phyloP scores from a whole-genome alignment of 1,140 invertebrate genomes.

The Galendromus occidentalis region DNA sequence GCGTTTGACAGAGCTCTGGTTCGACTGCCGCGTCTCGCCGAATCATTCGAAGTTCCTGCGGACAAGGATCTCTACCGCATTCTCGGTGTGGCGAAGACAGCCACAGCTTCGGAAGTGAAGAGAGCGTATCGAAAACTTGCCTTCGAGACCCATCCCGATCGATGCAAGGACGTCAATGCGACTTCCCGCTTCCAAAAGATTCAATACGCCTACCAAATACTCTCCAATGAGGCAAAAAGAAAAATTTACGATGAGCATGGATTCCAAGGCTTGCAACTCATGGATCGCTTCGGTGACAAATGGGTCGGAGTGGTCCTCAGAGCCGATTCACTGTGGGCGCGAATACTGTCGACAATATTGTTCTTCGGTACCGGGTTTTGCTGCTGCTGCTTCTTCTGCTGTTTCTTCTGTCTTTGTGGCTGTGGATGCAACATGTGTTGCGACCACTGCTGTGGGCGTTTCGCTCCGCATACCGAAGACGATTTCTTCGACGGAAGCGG shows the following conservation, averaged over 20 bases:
- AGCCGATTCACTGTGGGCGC: neutral
- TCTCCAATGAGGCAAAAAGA: neutral
- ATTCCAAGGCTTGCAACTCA: neutral
- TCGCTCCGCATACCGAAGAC: neutral
- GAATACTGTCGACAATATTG: neutral
- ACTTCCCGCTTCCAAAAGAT: slow-evolving; percentile 96
- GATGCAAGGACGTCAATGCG: slow-evolving; percentile 80
- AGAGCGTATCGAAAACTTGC: slow-evolving; percentile 93
- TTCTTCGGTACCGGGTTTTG: neutral
- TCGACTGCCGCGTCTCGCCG: no score
- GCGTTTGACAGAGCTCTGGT: no score
- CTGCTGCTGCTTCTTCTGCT: neutral
- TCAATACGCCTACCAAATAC: slow-evolving; percentile 64
- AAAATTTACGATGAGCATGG: neutral
- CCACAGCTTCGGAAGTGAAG: slow-evolving; percentile 88
- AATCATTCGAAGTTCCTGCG: no score
- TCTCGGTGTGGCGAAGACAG: slow-evolving; percentile 61
- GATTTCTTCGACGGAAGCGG: no score
- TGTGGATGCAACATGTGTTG: neutral
- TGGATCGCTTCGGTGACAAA: neutral
- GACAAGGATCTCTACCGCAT: slow-evolving; percentile 47
- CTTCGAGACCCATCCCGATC: slow-evolving; percentile 95
- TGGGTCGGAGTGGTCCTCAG: neutral
- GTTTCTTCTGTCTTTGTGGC: neutral
- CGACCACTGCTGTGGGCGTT: neutral